Base-by-base conservation (phyloP, 1,140 invertebrate genomes). In the Monomorium pharaonis region DNA sequence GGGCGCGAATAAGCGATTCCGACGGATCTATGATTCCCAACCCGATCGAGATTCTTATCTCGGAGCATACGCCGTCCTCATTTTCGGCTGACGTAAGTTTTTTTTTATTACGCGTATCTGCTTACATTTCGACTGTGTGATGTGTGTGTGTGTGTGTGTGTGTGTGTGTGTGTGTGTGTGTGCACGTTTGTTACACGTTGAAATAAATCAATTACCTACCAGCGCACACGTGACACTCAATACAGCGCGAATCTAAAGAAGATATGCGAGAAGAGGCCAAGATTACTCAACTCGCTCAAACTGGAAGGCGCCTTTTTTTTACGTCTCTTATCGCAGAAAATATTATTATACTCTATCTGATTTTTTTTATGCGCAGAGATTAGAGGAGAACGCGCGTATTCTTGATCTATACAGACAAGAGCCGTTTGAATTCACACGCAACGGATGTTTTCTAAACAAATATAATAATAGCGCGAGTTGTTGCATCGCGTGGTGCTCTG, bases 381-480 rank as follows among this genome's bases (percentile, higher is more conserved):
- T 30, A 44, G 24, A 21, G 62, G 2, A 12, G 3, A 67, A 24
- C 18, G 12, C 56, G 10, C 1, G 33, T 42, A 27, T 62, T 14
- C 6, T 9, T 42, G 33, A 62, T 44, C 3, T 9, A n/a, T n/a
- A 5, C 1, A 24, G 3, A 56, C 9, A 24, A 33, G 33, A 44
- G 10, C 1, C 10, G 12, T 16, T n/a, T n/a, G 42, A 37, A 75
- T 56, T 75, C 12, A 21, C 44, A 12, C 24, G 16, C 4, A 16
- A 7, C 54, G 24, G 30, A 77, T 63, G 10, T 49, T 33, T 63
- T 44, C 18, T 21, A 44, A 47, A 63, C 37, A 77, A 77, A 77
- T 30, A 21, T 24, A 75, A 56, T 37, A 75, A 58, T 60, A 33
- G 24, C 18, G 42, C 18, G n/a, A n/a, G 37, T 37, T 7, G 21